Conservation (phyloP, 2,113 vertebrate genomes). For the Callithrix jacchus region DNA sequence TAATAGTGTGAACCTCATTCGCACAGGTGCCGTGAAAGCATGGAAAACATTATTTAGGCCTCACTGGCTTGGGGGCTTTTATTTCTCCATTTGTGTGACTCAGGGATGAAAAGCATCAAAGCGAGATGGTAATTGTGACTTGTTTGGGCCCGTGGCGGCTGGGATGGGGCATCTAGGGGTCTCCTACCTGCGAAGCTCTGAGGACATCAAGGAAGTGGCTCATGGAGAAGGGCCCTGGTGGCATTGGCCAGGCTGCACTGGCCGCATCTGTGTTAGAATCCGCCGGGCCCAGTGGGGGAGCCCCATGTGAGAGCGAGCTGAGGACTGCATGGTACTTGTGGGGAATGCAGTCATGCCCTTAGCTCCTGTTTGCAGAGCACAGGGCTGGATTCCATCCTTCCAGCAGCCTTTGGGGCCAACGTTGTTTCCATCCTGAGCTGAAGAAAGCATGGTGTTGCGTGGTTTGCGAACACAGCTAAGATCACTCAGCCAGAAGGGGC, state of each 20-base stretch:
- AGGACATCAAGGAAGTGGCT: background rate
- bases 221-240: no score
- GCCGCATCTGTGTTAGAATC: accelerated
- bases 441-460: accelerated
- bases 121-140: background rate
- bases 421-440: no score
- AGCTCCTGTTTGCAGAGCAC: background rate
- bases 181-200: accelerated
- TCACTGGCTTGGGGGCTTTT: background rate
- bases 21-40: accelerated
- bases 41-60: accelerated
- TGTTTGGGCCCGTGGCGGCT: background rate
- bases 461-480: background rate
- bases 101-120: background rate
- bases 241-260: accelerated
- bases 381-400: background rate
- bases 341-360: accelerated
- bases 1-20: accelerated
- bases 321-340: no score
- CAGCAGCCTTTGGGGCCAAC: background rate
- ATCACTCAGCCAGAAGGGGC: background rate
- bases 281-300: accelerated
- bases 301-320: no score
- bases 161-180: accelerated
- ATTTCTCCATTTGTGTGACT: background rate